Conservation (phyloP, 35 echinoderm and acorn worm species). For the Heliocidaris tuberculata region DNA sequence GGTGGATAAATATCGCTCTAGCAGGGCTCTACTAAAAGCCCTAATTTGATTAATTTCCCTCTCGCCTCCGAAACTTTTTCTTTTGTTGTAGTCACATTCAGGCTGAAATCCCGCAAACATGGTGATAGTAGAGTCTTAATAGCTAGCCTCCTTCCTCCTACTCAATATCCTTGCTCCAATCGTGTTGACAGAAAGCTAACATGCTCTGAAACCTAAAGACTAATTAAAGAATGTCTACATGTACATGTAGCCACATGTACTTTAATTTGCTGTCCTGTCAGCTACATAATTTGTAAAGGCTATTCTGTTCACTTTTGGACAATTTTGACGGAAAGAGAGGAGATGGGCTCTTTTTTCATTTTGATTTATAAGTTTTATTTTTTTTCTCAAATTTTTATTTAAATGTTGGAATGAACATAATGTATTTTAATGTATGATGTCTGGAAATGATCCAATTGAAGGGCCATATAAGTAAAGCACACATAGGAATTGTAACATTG, state of each 20-base stretch:
- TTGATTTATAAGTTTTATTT: too few species aligned
- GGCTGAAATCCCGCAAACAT: conserved; percentile 43
- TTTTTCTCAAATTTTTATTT: too few species aligned
- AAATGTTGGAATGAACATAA: too few species aligned
- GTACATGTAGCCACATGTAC: not conserved
- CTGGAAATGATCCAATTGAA: too few species aligned
- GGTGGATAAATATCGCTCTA: conserved; percentile 44
- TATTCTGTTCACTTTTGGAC: not conserved
- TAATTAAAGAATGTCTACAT: conserved; percentile 26
- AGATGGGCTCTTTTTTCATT: too few species aligned
- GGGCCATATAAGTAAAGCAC: too few species aligned
- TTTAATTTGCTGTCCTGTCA: not conserved
- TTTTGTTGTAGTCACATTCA: conserved; percentile 43
- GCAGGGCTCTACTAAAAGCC: conserved; percentile 40
- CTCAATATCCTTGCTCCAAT: conserved; percentile 43
- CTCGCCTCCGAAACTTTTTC: conserved; percentile 46
- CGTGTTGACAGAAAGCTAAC: conserved; percentile 51
- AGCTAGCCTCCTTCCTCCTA: conserved; percentile 40
- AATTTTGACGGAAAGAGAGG: too few species aligned
- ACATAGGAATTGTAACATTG: too few species aligned
- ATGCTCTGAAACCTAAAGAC: conserved; percentile 29
- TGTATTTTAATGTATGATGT: too few species aligned
- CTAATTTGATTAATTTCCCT: conserved; percentile 50
- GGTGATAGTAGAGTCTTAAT: conserved; percentile 41
- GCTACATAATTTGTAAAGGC: not conserved